Base-by-base conservation (phyloP, 2,888 invertebrate genomes). In the Graphium colonna region DNA sequence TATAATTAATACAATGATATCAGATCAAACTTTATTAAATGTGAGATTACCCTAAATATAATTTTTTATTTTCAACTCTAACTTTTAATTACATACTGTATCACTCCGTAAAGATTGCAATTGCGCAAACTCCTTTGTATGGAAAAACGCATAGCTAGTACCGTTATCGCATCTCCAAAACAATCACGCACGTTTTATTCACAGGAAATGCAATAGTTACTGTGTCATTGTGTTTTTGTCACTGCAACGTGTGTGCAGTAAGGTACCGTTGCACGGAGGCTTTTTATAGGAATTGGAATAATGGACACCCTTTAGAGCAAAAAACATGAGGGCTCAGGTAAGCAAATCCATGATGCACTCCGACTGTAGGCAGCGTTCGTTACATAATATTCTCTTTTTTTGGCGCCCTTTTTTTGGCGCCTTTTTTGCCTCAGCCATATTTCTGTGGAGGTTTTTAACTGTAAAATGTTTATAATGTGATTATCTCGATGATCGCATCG, bases 281-380 rank as follows among this genome's bases (percentile, higher is more conserved):
- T 47, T 77, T 82, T 87, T 82, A 31, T 71, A 68, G 64, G 58
- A 59, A 60, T 57, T 68, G 71, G 77, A 72, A 80, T 83, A 82
- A 83, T 79, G 79, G 82, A 71, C 73, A 84, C 83, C 88, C 85
- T 84, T 86, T 83, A 52, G 63, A 63, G 69, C 72, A 80, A 85
- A 83, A 36, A 78, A 87, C 58, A 57, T 60, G 61, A 71, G 75
- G 77, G 74, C 59, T 79, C 88, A 88, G 88, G 88, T 88, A 89
- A 79, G 77, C 80, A 75, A 82, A 84, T 80, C 79, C 75, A 65
- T 75, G 81, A 85, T 86, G 78, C 69, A 75, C 75, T 68, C 67
- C 77, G 82, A 84, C 86, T 79, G 77, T 71, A 67, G 68, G 67
- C 62, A 57, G 62, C 70, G 75, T 72, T 73, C 71, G 71, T 75